phyloP scores from a whole-genome alignment of 2,113 vertebrate genomes.

The Tupaia chinensis region DNA sequence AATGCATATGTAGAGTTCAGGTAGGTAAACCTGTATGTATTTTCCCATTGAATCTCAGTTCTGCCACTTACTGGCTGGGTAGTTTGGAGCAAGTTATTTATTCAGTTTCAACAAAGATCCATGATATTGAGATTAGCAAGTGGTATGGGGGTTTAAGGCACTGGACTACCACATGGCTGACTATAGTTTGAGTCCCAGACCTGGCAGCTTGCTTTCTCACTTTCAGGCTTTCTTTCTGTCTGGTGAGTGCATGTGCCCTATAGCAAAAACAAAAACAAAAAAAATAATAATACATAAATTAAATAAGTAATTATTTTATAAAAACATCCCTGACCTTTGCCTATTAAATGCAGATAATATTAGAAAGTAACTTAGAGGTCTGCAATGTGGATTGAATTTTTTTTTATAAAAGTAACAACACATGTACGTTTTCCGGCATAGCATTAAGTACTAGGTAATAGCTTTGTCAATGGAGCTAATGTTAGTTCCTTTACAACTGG shows the following conservation, averaged over 20 bases:
- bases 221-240: too few species aligned
- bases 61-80: neutral
- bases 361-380: neutral
- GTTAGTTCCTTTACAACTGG: neutral
- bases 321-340: neutral
- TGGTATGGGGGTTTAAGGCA: too few species aligned
- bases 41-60: neutral
- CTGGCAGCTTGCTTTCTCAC: too few species aligned
- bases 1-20: conserved; percentile 12
- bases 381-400: neutral
- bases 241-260: too few species aligned
- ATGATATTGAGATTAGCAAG: neutral
- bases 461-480: neutral
- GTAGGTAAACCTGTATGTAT: neutral
- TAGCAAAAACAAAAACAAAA: too few species aligned
- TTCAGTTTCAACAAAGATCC: neutral
- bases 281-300: too few species aligned
- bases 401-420: neutral
- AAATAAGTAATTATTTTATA: too few species aligned
- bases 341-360: neutral
- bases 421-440: too few species aligned
- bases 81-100: neutral
- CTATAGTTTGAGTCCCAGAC: too few species aligned
- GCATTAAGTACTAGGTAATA: neutral
- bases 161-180: too few species aligned